Percentiles rank a stretch among this genome's conserved stretches.
Evolutionary conservation across 2,113 vertebrate species (phyloP).

Genomic region (Xerus inauris): DNA sequence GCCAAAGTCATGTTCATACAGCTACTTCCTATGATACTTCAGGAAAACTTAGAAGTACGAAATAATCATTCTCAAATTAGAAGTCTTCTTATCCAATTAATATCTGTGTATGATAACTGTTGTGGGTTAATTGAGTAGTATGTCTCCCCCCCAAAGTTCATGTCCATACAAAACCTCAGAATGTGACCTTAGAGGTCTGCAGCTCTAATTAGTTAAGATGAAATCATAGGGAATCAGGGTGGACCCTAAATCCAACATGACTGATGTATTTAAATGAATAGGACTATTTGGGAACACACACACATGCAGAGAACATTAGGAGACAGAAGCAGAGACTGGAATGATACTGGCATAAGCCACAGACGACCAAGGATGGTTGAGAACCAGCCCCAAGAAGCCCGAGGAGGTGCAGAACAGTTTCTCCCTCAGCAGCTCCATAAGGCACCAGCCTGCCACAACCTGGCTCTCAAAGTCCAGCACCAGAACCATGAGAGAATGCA

Average conservation of each 20-base stretch:
- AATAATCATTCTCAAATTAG: not conserved
- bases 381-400: not conserved
- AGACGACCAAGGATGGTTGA: not conserved
- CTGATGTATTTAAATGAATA: not conserved
- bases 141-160: not conserved
- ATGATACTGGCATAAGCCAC: not conserved
- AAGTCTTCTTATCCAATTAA: not conserved
- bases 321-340: not conserved
- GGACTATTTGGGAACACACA: not conserved
- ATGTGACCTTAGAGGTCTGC: not conserved
- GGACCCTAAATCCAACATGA: not conserved
- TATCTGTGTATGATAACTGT: not conserved
- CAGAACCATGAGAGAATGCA: not conserved
- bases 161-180: not conserved
- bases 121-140: not conserved
- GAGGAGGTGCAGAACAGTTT: fast-evolving
- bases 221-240: not conserved
- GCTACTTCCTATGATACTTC: not conserved
- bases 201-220: not conserved
- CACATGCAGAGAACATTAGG: not conserved
- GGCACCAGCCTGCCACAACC: not conserved
- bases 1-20: not conserved
- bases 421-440: not conserved
- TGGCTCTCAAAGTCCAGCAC: not conserved
- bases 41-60: not conserved